These are phyloP conservation scores for Cryptomyrus ogoouensis DNA, from an alignment of 2,113 vertebrate genomes.

Conservation along the genomic window DNA sequence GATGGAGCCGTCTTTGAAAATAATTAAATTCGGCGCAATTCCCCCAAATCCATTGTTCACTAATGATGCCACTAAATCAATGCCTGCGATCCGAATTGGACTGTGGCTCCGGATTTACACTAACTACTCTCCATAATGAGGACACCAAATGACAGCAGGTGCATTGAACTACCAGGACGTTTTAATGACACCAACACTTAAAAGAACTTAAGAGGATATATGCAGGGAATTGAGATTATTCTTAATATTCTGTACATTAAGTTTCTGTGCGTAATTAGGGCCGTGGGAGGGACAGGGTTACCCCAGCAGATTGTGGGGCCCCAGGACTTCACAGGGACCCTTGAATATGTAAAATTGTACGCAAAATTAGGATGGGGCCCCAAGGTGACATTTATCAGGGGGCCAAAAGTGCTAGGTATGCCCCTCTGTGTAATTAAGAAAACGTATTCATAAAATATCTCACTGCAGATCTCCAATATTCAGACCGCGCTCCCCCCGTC, in stretches of 20 bases:
- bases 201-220: neutral
- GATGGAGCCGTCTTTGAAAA: slow-evolving; percentile 8
- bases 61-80: slow-evolving; percentile 24
- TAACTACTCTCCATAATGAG: slow-evolving; percentile 12
- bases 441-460: neutral
- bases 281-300: neutral
- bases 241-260: neutral
- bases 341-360: neutral
- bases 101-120: neutral
- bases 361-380: neutral
- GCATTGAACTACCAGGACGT: neutral
- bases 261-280: neutral
- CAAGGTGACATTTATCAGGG: neutral
- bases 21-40: slow-evolving; percentile 19
- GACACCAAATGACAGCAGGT: neutral
- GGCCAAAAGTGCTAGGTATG: neutral
- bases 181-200: neutral
- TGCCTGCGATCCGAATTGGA: neutral
- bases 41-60: slow-evolving; percentile 14
- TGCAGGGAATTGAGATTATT: neutral
- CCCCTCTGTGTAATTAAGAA: neutral
- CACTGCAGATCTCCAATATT: neutral
- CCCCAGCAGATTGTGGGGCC: neutral
- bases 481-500: neutral
- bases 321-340: neutral